These are phyloP conservation scores for Tokudaia muenninki DNA, from an alignment of 2,797 vertebrate genomes.

Conservation along the genomic window DNA sequence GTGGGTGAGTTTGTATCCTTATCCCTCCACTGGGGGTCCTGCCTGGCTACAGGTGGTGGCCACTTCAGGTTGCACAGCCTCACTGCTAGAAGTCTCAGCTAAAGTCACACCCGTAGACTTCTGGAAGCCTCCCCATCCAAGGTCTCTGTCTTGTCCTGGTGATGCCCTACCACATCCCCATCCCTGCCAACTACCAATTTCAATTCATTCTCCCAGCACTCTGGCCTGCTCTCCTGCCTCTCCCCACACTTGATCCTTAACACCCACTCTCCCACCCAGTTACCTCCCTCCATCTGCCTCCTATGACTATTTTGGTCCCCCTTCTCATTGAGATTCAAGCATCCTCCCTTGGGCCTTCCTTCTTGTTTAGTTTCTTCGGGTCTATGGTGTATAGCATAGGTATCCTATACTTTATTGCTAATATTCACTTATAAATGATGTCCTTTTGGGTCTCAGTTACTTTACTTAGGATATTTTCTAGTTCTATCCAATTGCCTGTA, in stretches of 20 bases:
- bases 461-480: not conserved
- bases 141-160: not conserved
- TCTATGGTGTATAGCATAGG: not conserved
- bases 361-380: not conserved
- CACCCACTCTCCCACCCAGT: not conserved
- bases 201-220: not conserved
- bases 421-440: not conserved
- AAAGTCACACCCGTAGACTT: not conserved
- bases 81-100: not conserved
- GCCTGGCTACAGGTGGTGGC: not conserved
- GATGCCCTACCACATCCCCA: not conserved
- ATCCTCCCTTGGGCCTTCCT: not conserved
- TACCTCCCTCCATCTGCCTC: not conserved
- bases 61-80: not conserved
- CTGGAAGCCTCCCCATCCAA: not conserved
- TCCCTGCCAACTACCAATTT: not conserved
- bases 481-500: not conserved
- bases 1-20: not conserved
- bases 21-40: not conserved
- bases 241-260: not conserved
- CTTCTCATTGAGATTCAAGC: not conserved
- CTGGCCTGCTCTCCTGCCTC: not conserved
- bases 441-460: not conserved
- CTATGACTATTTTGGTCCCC: not conserved
- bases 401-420: not conserved